Evolutionary conservation across 2,888 invertebrate genomes (phyloP), one percentile per base, ranked within the genome.

Genomic region (Phaedon cochleariae): DNA sequence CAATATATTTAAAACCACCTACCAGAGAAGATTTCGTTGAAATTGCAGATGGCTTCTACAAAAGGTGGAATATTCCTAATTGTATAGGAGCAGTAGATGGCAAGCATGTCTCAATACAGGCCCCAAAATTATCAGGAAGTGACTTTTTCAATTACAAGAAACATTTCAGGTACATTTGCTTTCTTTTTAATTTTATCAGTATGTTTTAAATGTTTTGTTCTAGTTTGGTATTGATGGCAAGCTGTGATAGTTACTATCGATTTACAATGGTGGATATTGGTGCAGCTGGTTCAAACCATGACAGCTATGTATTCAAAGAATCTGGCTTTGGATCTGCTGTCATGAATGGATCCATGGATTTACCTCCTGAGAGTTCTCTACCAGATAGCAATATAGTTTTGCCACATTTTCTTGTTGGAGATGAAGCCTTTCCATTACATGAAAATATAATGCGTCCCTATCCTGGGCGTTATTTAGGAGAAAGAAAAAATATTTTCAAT

Each of bases 191-290:
- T 26, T 26, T 5, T 34, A 34, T 34, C 31, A 9, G 4, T 10
- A 34, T 10, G 4, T n/a, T n/a, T n/a, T n/a, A n/a, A 7, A 5
- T 34, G 26, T 34, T 17, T 21, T 52, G 52, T 60, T 60, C 41
- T n/a, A 52, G 45, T 12, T 53, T 60, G 22, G 45, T 60, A 53
- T 45, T 60, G 15, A 52, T 61, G 53, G 54, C 54, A 9, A 31
- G 45, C 53, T 61, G 61, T 61, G 61, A 64, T 31, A 41, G 31
- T 17, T 59, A 64, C 53, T 64, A 64, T 46, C 52, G 26, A 53
- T 64, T 64, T 52, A 64, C 59, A 41, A 51, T 15, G 17, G 49
- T 63, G 10, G 63, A 63, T 51, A 29, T 58, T 51, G 63, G 63
- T 15, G 34, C 41, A 15, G 49, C 51, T 49, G 63, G 57, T 22